phyloP scores from a whole-genome alignment of 2,797 vertebrate species.

The Sebastes wilsoni region DNA sequence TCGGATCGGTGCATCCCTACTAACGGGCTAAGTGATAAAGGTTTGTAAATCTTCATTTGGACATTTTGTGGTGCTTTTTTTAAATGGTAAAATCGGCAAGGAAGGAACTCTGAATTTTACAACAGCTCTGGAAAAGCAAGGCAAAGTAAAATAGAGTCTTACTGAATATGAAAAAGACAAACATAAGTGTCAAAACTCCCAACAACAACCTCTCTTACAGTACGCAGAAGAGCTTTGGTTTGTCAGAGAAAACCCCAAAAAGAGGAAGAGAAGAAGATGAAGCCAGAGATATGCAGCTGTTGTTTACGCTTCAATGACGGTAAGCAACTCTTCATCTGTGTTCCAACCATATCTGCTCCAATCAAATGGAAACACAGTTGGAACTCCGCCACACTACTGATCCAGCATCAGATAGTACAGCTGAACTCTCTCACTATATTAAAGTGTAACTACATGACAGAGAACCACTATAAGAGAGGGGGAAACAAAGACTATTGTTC shows the following conservation, averaged over 20 bases:
- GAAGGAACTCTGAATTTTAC: background rate
- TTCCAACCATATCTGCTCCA: background rate
- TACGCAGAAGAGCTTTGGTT: background rate
- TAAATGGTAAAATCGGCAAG: background rate
- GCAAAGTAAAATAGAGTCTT: background rate
- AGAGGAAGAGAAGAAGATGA: slow-evolving; percentile 13
- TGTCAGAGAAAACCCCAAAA: background rate
- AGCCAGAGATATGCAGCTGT: background rate
- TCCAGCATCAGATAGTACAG: background rate
- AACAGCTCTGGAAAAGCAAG: background rate
- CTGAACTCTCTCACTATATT: background rate
- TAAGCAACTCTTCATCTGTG: background rate
- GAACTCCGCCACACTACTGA: background rate
- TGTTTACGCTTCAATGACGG: background rate
- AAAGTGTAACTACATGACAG: background rate
- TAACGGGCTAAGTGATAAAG: background rate
- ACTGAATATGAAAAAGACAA: background rate
- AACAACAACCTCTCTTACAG: background rate
- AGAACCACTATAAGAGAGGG: background rate
- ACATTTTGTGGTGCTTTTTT: background rate
- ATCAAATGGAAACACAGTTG: background rate
- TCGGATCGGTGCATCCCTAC: background rate
- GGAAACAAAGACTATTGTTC: slow-evolving; percentile 28
- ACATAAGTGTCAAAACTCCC: background rate
- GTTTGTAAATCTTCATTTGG: background rate